Percentiles rank a stretch among this genome's conserved stretches.
These are phyloP conservation scores for Paracanthobrama guichenoti DNA, from an alignment of 2,113 vertebrate genomes.

Conservation along the genomic window DNA sequence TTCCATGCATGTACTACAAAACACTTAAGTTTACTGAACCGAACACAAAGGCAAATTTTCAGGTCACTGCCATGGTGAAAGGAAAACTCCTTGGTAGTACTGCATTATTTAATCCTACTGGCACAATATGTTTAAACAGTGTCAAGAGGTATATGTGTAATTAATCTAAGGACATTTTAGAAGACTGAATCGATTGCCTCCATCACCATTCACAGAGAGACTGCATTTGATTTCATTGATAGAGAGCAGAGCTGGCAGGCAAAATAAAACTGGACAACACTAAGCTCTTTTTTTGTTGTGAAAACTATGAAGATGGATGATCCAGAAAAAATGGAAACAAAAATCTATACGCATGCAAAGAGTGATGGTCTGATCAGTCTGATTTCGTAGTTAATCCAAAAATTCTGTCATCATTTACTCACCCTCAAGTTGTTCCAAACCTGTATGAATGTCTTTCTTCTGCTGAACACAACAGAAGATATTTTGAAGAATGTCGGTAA, in stretches of 20 bases:
- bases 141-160: conserved; percentile 26
- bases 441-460: no score
- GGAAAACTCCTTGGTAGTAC: conserved; percentile 8
- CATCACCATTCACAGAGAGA: neutral
- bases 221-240: conserved; percentile 16
- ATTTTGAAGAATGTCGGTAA: no score
- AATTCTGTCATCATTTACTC: no score
- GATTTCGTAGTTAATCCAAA: neutral
- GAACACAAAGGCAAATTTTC: conserved; percentile 11
- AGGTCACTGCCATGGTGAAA: conserved; percentile 17
- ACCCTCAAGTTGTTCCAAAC: no score
- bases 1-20: neutral
- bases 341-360: neutral
- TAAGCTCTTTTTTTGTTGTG: neutral
- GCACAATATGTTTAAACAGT: conserved; percentile 17
- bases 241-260: neutral
- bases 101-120: conserved; percentile 51
- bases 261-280: neutral
- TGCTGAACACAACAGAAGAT: no score
- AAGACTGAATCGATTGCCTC: neutral
- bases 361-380: neutral
- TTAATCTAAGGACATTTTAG: conserved; percentile 25
- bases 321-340: neutral
- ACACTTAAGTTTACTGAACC: neutral
- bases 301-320: neutral